Conservation (phyloP, 2,888 invertebrate genomes). For the Oxycera nigricornis region DNA sequence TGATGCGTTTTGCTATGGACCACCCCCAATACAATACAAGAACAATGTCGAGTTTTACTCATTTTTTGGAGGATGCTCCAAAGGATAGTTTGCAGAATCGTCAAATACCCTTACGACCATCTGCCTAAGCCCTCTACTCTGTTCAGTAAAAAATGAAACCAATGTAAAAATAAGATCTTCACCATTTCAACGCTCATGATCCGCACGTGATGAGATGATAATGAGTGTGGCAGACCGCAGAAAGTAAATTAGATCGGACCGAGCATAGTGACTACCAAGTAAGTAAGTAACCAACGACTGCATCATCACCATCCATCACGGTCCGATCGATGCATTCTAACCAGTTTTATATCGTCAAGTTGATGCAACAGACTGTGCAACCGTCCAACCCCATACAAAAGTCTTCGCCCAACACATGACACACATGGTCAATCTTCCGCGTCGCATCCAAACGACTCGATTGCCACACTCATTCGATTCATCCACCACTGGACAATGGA, state of each 20-base stretch:
- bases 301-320: background rate
- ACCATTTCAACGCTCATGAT: too few relatives aligned
- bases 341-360: background rate
- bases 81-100: too few relatives aligned
- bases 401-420: too few relatives aligned
- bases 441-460: background rate
- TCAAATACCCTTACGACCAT: too few relatives aligned
- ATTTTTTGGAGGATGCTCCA: too few relatives aligned
- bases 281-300: background rate
- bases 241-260: slow-evolving; percentile 49
- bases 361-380: slow-evolving; percentile 7
- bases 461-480: background rate
- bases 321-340: background rate
- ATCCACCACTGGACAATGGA: slow-evolving; percentile 12
- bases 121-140: too few relatives aligned
- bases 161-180: too few relatives aligned
- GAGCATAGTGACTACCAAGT: background rate
- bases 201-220: slow-evolving; percentile 48
- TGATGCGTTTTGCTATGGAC: too few relatives aligned
- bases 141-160: too few relatives aligned
- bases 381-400: background rate
- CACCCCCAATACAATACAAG: too few relatives aligned
- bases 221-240: slow-evolving; percentile 52
- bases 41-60: too few relatives aligned
- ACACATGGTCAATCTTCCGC: slow-evolving; percentile 26